Percentiles rank a stretch among this genome's conserved stretches.
Evolutionary conservation across 2,113 vertebrate species (phyloP).

Genomic region (Thymallus thymallus): DNA sequence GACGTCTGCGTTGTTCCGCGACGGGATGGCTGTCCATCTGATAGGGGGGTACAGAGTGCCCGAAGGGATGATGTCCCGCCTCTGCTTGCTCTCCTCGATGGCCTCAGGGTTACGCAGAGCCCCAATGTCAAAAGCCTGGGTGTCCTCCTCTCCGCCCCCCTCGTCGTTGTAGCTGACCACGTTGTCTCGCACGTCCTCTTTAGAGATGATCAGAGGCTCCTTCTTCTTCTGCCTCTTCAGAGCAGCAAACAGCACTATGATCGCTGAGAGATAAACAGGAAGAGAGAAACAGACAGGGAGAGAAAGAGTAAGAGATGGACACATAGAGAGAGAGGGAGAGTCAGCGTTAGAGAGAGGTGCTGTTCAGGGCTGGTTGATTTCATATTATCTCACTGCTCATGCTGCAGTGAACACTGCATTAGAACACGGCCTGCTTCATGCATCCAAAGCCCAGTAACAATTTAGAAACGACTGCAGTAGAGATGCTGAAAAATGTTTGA

Average conservation of each 20-base stretch:
- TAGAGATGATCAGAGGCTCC: constrained; percentile 94
- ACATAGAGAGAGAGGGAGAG: neutral
- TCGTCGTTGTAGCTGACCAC: constrained; percentile 96
- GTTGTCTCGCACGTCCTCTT: constrained; percentile 94
- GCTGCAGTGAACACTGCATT: neutral
- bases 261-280: constrained; percentile 69
- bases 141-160: constrained; percentile 94
- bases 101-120: constrained; percentile 86
- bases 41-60: constrained; percentile 78
- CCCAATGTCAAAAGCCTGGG: constrained; percentile 93
- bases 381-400: neutral
- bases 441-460: neutral
- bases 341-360: neutral
- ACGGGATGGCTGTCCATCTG: constrained; percentile 52
- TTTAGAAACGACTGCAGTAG: neutral
- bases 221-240: constrained; percentile 88
- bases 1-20: constrained; percentile 84
- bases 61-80: constrained; percentile 87
- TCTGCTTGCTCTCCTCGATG: constrained; percentile 85
- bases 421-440: constrained; percentile 12
- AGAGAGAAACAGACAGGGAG: neutral
- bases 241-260: constrained; percentile 87
- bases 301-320: neutral
- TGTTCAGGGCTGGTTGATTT: constrained; percentile 12
- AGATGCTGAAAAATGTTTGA: neutral